These are phyloP conservation scores for Sarcophilus harrisii DNA, from an alignment of 2,797 vertebrate species.

Conservation along the genomic window DNA sequence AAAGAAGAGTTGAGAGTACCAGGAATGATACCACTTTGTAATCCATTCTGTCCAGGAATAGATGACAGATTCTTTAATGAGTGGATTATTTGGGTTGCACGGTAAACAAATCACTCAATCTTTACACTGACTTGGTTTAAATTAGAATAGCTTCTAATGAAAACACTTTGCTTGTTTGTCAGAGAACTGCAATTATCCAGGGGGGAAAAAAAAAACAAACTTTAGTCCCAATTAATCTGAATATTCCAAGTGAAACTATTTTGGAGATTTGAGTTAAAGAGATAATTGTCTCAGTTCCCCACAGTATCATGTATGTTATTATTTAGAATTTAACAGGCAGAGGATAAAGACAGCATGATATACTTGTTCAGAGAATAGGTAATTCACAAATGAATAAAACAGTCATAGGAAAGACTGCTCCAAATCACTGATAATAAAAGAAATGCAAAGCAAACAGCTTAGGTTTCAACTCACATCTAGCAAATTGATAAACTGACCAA, in stretches of 20 bases:
- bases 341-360: not conserved
- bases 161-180: not conserved
- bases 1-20: slow-evolving; percentile 31
- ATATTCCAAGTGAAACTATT: not conserved
- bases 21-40: slow-evolving; percentile 37
- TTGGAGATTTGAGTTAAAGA: not conserved
- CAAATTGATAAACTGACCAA: not conserved
- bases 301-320: not conserved
- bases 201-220: not conserved
- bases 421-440: not conserved
- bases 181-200: not conserved
- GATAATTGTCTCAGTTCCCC: slow-evolving; percentile 27
- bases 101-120: not conserved
- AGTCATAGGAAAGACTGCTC: not conserved
- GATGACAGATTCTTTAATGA: slow-evolving; percentile 44
- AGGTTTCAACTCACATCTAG: not conserved
- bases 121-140: not conserved
- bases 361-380: not conserved
- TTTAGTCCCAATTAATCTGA: not conserved
- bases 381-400: not conserved
- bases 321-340: not conserved
- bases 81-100: slow-evolving; percentile 37
- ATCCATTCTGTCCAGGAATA: slow-evolving; percentile 31
- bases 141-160: not conserved
- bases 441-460: not conserved